These are phyloP conservation scores for Canis aureus DNA, from an alignment of 2,113 vertebrate species.

Conservation along the genomic window DNA sequence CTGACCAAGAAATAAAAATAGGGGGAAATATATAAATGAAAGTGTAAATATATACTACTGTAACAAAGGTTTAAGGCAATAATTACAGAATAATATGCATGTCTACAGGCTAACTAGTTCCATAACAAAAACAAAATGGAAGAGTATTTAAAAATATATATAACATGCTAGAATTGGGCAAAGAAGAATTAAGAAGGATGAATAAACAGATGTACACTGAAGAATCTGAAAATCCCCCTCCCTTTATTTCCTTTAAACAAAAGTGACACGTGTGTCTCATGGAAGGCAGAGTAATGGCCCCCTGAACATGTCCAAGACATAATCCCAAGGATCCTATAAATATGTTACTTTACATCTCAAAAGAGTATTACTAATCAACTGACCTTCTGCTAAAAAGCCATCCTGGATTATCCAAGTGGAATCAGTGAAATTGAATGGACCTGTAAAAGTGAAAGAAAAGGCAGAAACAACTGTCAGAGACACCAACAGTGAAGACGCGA, in stretches of 20 bases:
- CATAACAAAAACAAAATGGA: not conserved
- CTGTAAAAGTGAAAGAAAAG: not conserved
- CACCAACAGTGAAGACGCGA: not conserved
- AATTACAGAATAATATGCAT: not conserved
- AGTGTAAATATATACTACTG: not conserved
- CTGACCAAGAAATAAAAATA: not conserved
- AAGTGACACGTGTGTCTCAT: not conserved
- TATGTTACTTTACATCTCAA: not conserved
- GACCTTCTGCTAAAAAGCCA: not conserved
- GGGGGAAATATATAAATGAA: not conserved
- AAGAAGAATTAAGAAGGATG: not conserved
- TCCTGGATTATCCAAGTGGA: not conserved
- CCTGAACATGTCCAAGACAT: not conserved
- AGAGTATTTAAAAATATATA: not conserved
- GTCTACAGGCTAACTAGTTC: not conserved
- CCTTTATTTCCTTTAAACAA: not conserved
- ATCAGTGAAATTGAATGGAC: not conserved
- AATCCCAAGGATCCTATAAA: not conserved
- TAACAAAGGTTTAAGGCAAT: not conserved
- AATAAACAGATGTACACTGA: not conserved
- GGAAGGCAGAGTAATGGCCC: not conserved
- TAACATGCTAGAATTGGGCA: not conserved
- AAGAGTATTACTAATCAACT: not conserved
- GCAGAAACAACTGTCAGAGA: not conserved
- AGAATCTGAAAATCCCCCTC: not conserved